These are phyloP conservation scores for Orestias chungarensis DNA, from an alignment of 2,797 vertebrate genomes.

Conservation along the genomic window DNA sequence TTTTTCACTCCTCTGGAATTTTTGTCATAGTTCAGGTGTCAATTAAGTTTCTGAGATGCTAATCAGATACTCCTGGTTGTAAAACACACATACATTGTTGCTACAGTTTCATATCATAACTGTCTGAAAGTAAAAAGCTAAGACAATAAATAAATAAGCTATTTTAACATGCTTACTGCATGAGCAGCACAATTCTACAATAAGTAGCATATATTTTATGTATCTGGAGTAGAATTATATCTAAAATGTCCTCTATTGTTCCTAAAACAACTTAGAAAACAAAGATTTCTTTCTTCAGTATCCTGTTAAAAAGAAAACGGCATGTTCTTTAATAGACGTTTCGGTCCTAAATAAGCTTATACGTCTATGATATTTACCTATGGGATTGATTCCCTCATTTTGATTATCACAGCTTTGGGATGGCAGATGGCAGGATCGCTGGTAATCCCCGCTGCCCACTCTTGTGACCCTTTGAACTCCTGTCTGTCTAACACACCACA, in stretches of 20 bases:
- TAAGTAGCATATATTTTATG: no score
- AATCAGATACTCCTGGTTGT: no score
- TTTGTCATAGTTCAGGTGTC: no score
- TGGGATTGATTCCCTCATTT: slow-evolving; percentile 79
- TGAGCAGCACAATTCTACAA: no score
- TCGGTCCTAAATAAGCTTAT: slow-evolving; percentile 36
- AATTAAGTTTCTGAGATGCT: no score
- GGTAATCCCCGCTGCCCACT: slow-evolving; percentile 81
- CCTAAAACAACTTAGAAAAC: not conserved
- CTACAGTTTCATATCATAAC: no score
- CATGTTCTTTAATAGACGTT: slow-evolving; percentile 27
- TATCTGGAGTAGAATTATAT: no score
- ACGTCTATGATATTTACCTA: slow-evolving; percentile 74
- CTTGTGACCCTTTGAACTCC: slow-evolving; percentile 60
- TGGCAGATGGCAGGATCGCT: slow-evolving; percentile 82
- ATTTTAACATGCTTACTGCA: no score
- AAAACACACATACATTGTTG: no score
- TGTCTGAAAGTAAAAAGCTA: no score
- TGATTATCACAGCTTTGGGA: slow-evolving; percentile 61
- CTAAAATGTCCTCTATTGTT: not conserved
- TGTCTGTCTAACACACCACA: slow-evolving; percentile 31
- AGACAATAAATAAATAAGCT: no score
- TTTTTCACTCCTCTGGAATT: no score
- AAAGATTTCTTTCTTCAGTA: not conserved
- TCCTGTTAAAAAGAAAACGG: slow-evolving; percentile 4